phyloP scores from a whole-genome alignment of 2,888 invertebrate genomes.

The Plebejus anna region DNA sequence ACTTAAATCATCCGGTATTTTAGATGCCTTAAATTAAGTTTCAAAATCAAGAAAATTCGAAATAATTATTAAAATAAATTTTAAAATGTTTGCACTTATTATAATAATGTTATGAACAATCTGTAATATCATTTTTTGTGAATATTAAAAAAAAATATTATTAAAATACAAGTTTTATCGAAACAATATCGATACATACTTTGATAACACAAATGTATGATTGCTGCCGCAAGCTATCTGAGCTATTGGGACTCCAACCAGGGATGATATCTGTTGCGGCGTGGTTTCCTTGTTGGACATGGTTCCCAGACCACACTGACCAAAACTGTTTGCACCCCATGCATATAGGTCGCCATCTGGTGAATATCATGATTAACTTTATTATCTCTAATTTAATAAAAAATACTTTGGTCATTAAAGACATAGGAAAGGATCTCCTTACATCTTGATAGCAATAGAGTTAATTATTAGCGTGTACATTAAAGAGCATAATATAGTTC shows the following conservation, averaged over 20 bases:
- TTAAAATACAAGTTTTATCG: background rate
- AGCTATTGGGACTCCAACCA: constrained; percentile 88
- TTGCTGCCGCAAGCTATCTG: constrained; percentile 89
- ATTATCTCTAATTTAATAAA: background rate
- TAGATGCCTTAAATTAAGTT: too few species aligned
- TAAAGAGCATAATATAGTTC: too few species aligned
- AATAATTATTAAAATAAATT: too few species aligned
- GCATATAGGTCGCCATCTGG: constrained; percentile 90
- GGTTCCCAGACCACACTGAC: constrained; percentile 89
- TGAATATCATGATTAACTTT: constrained; percentile 16
- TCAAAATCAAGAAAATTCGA: too few species aligned
- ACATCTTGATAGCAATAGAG: too few species aligned
- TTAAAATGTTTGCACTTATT: too few species aligned
- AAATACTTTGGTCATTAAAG: background rate
- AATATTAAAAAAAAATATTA: too few species aligned
- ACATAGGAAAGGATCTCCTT: too few species aligned
- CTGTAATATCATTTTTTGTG: too few species aligned
- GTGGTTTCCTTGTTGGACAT: constrained; percentile 77
- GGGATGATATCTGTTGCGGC: constrained; percentile 83
- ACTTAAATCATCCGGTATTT: too few species aligned
- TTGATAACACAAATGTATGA: constrained; percentile 89
- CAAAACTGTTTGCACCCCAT: constrained; percentile 91
- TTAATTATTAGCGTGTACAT: too few species aligned
- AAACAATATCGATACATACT: constrained; percentile 62
- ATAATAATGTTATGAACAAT: too few species aligned